Base-by-base conservation (phyloP, 2,797 vertebrate species). In the Crax fasciolata region DNA sequence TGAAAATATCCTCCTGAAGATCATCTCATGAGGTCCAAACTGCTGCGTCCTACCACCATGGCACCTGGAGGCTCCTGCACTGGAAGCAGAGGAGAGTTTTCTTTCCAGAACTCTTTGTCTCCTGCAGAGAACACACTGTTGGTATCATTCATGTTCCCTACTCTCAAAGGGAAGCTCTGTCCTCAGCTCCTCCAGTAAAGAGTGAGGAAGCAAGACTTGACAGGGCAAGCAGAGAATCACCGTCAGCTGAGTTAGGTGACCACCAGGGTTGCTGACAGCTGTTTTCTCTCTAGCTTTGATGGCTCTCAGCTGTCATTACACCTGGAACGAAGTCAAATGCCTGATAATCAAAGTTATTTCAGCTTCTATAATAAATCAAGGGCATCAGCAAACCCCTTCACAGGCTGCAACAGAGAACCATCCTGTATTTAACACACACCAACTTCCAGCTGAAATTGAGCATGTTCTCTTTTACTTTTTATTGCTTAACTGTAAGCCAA, bases 251-350 rank as follows among this genome's bases (percentile, higher is more conserved):
- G 24, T 48, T 30, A 87, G 81, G 38, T 35, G 35, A 35, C 35
- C 35, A 35, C 35, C 71, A 87, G 76, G 75, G 48, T 39, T 23
- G 48, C 7, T 81, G 79, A 82, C 70, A 93, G 61, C 55, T 72
- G 38, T 75, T 81, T 92, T 86, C 73, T 79, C 59, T 70, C 78
- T 52, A 65, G 72, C 54, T 91, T 23, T 80, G 77, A 86, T 79
- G 81, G 57, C 74, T 89, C 38, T 88, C 68, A 75, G 58, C 43
- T 89, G 62, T 78, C 89, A 79, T 59, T 77, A 38, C 70, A 75
- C 70, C 93, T 94, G 92, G 93, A 96, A 78, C 21, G 16, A 78
- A 94, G 87, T 87, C 92, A 94, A 91, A 91, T 21, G 9, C 66
- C 72, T 9, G 3, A 76, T 84, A 51, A 24, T 48, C 46, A 78